Conservation (phyloP, 1,140 invertebrate genomes). For the Calephelis nemesis region DNA sequence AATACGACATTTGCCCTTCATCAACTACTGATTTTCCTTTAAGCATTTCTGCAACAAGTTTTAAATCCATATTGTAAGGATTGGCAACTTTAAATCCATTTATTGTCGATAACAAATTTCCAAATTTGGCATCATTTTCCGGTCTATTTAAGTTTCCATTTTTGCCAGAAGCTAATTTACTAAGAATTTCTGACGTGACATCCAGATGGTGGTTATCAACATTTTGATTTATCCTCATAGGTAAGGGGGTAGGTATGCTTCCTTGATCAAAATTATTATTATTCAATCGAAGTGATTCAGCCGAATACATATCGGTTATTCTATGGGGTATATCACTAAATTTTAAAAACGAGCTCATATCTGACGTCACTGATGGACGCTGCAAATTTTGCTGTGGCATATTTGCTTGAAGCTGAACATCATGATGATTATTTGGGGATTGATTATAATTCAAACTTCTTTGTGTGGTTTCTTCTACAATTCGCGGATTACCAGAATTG, state of each 20-base stretch:
- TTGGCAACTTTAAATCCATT: slow-evolving; percentile 73
- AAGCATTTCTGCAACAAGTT: slow-evolving; percentile 72
- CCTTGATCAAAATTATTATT: slow-evolving; percentile 55
- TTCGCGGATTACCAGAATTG: slow-evolving; percentile 35
- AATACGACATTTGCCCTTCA: slow-evolving; percentile 50
- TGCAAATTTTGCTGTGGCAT: slow-evolving; percentile 44
- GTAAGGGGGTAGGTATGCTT: slow-evolving; percentile 51
- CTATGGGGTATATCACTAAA: slow-evolving; percentile 65
- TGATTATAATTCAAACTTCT: slow-evolving; percentile 38
- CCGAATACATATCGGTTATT: slow-evolving; percentile 48
- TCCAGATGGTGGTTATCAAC: slow-evolving; percentile 70
- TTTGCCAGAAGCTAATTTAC: slow-evolving; percentile 58
- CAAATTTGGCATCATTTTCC: slow-evolving; percentile 55
- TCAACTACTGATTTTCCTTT: slow-evolving; percentile 66
- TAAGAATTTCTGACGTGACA: slow-evolving; percentile 55
- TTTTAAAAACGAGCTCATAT: slow-evolving; percentile 53
- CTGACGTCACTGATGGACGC: slow-evolving; percentile 41
- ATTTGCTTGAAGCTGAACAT: slow-evolving; percentile 41
- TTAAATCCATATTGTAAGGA: slow-evolving; percentile 73
- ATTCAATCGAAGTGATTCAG: slow-evolving; percentile 45
- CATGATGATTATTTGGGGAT: slow-evolving; percentile 45
- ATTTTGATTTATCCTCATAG: slow-evolving; percentile 69
- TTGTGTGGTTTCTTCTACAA: slow-evolving; percentile 34
- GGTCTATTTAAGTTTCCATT: slow-evolving; percentile 46
- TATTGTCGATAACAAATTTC: slow-evolving; percentile 59